A percentile compares a stretch with the other conserved stretches of the same genome.
These are phyloP conservation scores for Brachionus calyciflorus DNA, from an alignment of 1,140 invertebrate species.

Conservation along the genomic window DNA sequence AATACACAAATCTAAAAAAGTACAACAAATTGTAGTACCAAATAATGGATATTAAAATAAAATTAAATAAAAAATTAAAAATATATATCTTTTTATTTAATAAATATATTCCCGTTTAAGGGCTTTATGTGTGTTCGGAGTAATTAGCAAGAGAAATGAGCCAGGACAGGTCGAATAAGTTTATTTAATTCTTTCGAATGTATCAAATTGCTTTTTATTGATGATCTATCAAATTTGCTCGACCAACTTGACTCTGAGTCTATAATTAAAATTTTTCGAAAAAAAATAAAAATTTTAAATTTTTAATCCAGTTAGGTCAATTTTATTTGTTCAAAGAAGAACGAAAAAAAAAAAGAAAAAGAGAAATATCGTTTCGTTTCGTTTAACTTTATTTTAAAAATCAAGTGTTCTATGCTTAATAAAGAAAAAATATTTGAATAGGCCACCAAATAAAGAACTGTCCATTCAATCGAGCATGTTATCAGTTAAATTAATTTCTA, in stretches of 20 bases:
- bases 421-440: conserved; percentile 20
- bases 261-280: conserved; percentile 6
- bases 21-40: conserved; percentile 19
- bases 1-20: neutral
- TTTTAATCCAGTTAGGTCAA: conserved; percentile 35
- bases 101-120: too few relatives aligned
- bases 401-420: conserved; percentile 1
- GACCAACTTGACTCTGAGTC: conserved; percentile 24
- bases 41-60: conserved; percentile 35
- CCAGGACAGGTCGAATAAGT: conserved; percentile 1
- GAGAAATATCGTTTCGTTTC: neutral
- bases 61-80: neutral
- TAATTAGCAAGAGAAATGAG: conserved; percentile 38
- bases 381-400: neutral
- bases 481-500: conserved; percentile 19
- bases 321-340: conserved; percentile 37
- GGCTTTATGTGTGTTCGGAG: neutral
- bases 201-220: conserved; percentile 44
- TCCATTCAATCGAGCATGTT: conserved; percentile 40
- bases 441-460: neutral
- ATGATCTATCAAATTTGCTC: conserved; percentile 14
- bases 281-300: neutral
- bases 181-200: neutral
- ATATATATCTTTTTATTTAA: too few relatives aligned
- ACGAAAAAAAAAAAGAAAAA: too few relatives aligned